Conservation (phyloP, 2,888 invertebrate genomes). For the Rhaphigaster nebulosa region DNA sequence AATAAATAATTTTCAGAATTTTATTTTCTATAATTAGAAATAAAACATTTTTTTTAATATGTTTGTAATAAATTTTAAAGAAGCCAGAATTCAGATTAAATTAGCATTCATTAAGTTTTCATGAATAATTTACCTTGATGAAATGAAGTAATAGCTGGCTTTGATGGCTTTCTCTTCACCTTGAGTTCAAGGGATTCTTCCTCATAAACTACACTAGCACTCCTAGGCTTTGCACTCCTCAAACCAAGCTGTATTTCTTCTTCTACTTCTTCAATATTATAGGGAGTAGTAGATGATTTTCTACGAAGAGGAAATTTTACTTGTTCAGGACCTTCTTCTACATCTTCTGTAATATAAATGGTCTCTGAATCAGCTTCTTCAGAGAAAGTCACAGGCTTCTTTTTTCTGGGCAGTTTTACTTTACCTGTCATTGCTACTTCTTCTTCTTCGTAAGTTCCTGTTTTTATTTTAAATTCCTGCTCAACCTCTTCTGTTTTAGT, state of each 20-base stretch:
- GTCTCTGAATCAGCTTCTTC: conserved; percentile 81
- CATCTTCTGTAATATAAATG: conserved; percentile 75
- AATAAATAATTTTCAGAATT: neutral
- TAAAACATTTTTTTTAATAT: neutral
- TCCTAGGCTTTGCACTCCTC: conserved; percentile 63
- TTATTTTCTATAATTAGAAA: neutral
- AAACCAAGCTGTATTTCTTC: conserved; percentile 72
- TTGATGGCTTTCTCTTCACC: conserved; percentile 75
- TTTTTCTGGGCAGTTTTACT: conserved; percentile 80
- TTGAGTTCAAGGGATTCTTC: conserved; percentile 81
- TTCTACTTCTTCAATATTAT: conserved; percentile 76
- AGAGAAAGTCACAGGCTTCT: conserved; percentile 79
- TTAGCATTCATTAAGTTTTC: neutral
- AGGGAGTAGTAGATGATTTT: conserved; percentile 67
- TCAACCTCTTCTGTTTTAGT: conserved; percentile 86
- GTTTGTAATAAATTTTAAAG: neutral
- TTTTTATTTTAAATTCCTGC: conserved; percentile 88
- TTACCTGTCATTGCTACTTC: conserved; percentile 89
- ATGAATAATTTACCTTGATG: conserved; percentile 66
- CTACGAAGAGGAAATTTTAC: conserved; percentile 68
- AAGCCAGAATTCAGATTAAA: neutral
- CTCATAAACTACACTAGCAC: conserved; percentile 72
- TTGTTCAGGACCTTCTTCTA: conserved; percentile 72
- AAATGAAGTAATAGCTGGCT: conserved; percentile 65
- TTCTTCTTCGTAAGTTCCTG: conserved; percentile 89